These are phyloP conservation scores for Orycteropus afer DNA, from an alignment of 2,113 vertebrate species.

Conservation along the genomic window DNA sequence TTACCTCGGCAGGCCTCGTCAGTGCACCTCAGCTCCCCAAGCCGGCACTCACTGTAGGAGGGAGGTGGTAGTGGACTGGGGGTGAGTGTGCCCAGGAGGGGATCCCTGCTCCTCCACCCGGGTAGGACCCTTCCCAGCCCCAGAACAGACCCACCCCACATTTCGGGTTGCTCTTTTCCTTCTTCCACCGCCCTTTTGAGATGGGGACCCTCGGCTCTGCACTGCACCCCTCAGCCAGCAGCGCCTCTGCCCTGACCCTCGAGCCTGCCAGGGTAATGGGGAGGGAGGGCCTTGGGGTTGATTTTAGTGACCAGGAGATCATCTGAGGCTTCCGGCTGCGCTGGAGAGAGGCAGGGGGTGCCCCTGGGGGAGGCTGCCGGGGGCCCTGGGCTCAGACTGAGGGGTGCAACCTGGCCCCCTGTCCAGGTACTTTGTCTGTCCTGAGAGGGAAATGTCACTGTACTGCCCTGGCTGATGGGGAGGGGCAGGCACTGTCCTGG, in stretches of 20 bases:
- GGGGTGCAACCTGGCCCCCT: slow-evolving; percentile 90
- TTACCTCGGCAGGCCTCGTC: too few species aligned
- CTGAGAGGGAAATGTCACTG: neutral
- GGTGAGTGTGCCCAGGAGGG: accelerated
- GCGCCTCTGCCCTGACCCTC: slow-evolving; percentile 85
- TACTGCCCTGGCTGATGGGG: neutral
- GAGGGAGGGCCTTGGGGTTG: neutral
- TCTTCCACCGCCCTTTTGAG: too few species aligned
- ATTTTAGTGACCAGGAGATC: too few species aligned
- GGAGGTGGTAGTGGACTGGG: too few species aligned
- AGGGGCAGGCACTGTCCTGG: neutral
- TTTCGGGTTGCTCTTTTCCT: neutral
- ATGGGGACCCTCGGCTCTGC: slow-evolving; percentile 80
- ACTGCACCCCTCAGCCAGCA: slow-evolving; percentile 83
- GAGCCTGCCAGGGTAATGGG: slow-evolving; percentile 86
- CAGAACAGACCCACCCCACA: accelerated
- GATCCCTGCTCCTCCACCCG: too few species aligned
- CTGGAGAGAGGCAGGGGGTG: slow-evolving; percentile 81
- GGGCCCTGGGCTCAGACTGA: slow-evolving; percentile 89
- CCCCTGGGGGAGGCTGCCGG: slow-evolving; percentile 72
- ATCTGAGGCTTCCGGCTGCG: slow-evolving; percentile 90
- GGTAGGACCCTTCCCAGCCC: neutral
- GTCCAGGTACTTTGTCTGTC: slow-evolving; percentile 86
- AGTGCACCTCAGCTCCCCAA: too few species aligned
- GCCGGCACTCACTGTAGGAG: too few species aligned